Percentiles rank a stretch among this genome's conserved stretches.
These are phyloP conservation scores for Passer domesticus DNA, from an alignment of 2,113 vertebrate species.

Conservation along the genomic window DNA sequence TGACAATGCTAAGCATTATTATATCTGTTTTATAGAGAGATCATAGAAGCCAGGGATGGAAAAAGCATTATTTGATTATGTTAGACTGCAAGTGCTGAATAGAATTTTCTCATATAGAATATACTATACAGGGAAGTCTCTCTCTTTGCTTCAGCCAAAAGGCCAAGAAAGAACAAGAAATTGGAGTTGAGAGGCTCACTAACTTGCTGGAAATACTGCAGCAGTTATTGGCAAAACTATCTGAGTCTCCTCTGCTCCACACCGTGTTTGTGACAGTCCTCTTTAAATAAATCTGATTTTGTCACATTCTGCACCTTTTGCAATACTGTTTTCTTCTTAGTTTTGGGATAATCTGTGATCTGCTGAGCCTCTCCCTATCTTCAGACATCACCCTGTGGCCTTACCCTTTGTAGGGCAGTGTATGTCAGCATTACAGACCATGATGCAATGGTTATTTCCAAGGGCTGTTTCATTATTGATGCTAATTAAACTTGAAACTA, in stretches of 20 bases:
- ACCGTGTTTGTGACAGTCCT: not conserved
- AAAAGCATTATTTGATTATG: conserved; percentile 44
- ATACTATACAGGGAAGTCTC: not conserved
- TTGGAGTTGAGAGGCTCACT: not conserved
- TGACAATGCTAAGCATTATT: conserved; percentile 18
- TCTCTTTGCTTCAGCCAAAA: not conserved
- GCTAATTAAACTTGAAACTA: conserved; percentile 80
- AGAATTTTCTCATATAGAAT: not conserved
- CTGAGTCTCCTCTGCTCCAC: not conserved
- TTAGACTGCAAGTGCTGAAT: not conserved
- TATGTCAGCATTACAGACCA: not conserved
- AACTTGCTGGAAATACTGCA: not conserved
- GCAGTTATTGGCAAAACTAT: not conserved
- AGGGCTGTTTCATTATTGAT: conserved; percentile 68
- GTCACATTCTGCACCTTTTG: not conserved
- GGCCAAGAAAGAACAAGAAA: not conserved
- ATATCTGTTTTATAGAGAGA: conserved; percentile 22
- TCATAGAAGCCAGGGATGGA: not conserved
- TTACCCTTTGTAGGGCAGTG: not conserved
- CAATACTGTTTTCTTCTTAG: not conserved
- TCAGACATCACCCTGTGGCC: not conserved
- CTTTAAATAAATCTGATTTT: not conserved
- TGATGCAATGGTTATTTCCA: conserved; percentile 56
- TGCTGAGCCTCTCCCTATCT: not conserved
- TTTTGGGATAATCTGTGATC: not conserved